A percentile compares a stretch with the other conserved stretches of the same genome.
Evolutionary conservation across 2,113 vertebrate genomes (phyloP).

Genomic region (Podarcis cretensis): DNA sequence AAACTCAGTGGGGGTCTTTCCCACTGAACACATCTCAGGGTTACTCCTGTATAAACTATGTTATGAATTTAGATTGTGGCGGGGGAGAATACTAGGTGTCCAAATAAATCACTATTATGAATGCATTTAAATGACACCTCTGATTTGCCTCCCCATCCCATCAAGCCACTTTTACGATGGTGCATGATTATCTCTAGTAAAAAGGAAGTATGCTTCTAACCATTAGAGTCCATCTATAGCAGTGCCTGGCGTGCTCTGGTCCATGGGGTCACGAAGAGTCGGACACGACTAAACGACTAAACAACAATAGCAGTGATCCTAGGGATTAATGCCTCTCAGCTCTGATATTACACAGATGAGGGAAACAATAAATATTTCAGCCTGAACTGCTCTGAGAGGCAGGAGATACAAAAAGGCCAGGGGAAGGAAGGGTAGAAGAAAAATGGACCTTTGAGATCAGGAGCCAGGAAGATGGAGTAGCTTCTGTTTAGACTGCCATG

Average conservation of each 20-base stretch:
- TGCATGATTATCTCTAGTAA: not conserved
- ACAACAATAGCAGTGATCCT: not conserved
- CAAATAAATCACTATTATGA: constrained; percentile 60
- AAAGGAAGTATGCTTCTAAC: not conserved
- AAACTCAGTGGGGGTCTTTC: constrained; percentile 32
- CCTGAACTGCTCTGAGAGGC: not conserved
- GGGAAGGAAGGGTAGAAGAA: too few relatives aligned
- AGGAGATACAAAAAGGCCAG: not conserved
- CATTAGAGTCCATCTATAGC: not conserved
- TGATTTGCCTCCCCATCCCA: constrained; percentile 24
- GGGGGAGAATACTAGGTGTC: constrained; percentile 61
- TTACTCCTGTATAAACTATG: constrained; percentile 56
- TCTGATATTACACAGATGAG: not conserved
- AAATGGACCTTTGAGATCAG: not conserved
- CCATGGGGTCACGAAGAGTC: too few relatives aligned
- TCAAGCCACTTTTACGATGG: constrained; percentile 17
- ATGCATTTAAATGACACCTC: constrained; percentile 53
- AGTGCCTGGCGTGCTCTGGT: too few relatives aligned
- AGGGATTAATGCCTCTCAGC: not conserved
- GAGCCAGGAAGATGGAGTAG: not conserved
- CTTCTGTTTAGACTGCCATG: not conserved
- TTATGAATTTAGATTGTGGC: constrained; percentile 48
- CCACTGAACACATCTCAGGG: constrained; percentile 41
- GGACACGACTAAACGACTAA: too few relatives aligned
- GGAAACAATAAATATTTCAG: not conserved